Conservation (phyloP, 2,888 invertebrate species). For the Mythimna loreyi region DNA sequence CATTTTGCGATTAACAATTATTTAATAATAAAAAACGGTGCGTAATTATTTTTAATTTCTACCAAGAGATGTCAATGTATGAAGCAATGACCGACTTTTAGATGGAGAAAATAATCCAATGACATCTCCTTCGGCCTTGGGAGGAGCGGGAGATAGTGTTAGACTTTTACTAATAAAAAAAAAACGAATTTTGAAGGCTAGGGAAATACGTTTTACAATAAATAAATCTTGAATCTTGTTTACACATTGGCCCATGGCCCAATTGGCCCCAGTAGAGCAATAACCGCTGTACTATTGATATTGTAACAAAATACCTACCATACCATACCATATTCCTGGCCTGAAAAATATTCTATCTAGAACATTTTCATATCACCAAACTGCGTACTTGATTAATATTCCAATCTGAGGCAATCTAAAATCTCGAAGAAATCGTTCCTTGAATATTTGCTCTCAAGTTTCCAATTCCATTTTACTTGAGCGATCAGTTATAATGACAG, state of each 20-base stretch:
- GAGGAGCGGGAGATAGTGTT: too few relatives aligned
- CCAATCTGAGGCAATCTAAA: neutral
- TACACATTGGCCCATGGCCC: too few relatives aligned
- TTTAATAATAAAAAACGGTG: neutral
- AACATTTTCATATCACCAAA: neutral
- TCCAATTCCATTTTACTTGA: slow-evolving; percentile 36
- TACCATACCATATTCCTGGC: too few relatives aligned
- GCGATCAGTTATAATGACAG: slow-evolving; percentile 29
- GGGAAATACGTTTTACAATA: too few relatives aligned
- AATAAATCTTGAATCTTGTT: too few relatives aligned
- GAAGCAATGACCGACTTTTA: too few relatives aligned
- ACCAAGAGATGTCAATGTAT: neutral
- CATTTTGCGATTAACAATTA: neutral
- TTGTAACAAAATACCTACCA: neutral
- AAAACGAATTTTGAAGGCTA: too few relatives aligned
- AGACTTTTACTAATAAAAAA: too few relatives aligned
- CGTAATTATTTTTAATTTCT: neutral
- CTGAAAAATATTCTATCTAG: neutral
- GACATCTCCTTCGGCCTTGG: too few relatives aligned
- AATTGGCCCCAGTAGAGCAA: too few relatives aligned
- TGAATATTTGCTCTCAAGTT: slow-evolving; percentile 15
- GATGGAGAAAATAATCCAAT: too few relatives aligned
- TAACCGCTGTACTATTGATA: neutral
- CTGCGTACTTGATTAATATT: slow-evolving; percentile 5
- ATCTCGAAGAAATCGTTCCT: neutral